Evolutionary conservation across 2,888 invertebrate genomes (phyloP).

Genomic region (Protodeltote pygarga): DNA sequence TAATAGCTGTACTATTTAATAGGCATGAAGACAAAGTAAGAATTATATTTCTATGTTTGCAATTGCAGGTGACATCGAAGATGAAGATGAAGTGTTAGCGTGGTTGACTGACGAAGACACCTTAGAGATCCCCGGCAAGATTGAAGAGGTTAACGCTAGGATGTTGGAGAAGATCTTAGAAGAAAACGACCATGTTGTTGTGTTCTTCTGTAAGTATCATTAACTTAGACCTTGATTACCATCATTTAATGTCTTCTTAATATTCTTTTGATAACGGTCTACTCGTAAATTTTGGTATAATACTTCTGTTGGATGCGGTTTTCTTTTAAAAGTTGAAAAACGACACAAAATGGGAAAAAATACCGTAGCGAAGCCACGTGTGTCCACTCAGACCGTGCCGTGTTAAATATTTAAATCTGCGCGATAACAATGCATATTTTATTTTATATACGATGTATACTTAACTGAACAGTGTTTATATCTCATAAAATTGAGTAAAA

Average conservation of each 20-base stretch:
- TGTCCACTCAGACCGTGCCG: no score
- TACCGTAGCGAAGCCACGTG: no score
- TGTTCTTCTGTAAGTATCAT: conserved; percentile 96
- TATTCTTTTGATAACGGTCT: background rate
- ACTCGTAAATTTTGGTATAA: background rate
- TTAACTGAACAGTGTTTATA: no score
- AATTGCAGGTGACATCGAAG: conserved; percentile 91
- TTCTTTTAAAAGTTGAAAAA: no score
- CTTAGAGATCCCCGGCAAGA: conserved; percentile 95
- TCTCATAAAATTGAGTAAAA: no score
- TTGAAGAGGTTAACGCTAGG: conserved; percentile 95
- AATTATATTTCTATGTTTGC: background rate
- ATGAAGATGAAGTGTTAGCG: conserved; percentile 96
- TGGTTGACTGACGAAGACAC: conserved; percentile 97
- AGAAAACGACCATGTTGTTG: conserved; percentile 95
- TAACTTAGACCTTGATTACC: background rate
- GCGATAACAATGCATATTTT: no score
- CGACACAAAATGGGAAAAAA: no score
- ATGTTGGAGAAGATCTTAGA: conserved; percentile 96
- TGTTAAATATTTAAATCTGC: no score
- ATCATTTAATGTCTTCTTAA: background rate
- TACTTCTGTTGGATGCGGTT: no score
- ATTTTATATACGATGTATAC: no score
- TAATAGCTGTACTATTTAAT: background rate
- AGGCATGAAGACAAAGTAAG: background rate